Conservation (phyloP, 2,113 vertebrate genomes). For the Gavia stellata region DNA sequence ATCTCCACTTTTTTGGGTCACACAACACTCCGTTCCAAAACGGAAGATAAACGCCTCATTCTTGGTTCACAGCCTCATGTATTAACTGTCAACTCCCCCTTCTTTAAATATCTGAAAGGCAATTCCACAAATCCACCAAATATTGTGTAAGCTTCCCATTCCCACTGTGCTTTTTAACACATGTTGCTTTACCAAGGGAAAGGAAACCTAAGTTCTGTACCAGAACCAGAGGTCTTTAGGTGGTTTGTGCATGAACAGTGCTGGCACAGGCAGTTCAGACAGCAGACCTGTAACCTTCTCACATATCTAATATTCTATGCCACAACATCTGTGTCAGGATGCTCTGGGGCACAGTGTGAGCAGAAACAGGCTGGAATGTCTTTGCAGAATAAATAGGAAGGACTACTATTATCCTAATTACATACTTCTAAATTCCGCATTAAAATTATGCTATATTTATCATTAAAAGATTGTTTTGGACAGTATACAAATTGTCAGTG, state of each 20-base stretch:
- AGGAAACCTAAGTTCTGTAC: background rate
- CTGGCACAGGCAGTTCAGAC: background rate
- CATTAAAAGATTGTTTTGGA: background rate
- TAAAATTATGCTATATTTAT: background rate
- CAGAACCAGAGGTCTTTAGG: background rate
- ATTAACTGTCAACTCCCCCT: background rate
- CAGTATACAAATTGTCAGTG: background rate
- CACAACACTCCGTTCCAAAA: background rate
- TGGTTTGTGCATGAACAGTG: background rate
- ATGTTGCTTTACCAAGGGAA: background rate
- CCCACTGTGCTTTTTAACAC: background rate
- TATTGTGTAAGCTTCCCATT: background rate
- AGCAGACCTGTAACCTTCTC: background rate
- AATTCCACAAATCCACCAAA: background rate
- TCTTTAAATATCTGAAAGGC: background rate
- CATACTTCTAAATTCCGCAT: background rate
- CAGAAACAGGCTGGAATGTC: background rate
- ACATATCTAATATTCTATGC: background rate
- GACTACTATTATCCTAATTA: background rate
- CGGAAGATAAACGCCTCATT: background rate
- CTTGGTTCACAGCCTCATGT: background rate
- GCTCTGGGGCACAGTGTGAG: background rate
- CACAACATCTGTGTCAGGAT: background rate
- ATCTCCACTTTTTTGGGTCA: background rate
- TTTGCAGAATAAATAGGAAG: background rate